These are phyloP conservation scores for Thermophis baileyi DNA, from an alignment of 2,113 vertebrate genomes.

Conservation along the genomic window DNA sequence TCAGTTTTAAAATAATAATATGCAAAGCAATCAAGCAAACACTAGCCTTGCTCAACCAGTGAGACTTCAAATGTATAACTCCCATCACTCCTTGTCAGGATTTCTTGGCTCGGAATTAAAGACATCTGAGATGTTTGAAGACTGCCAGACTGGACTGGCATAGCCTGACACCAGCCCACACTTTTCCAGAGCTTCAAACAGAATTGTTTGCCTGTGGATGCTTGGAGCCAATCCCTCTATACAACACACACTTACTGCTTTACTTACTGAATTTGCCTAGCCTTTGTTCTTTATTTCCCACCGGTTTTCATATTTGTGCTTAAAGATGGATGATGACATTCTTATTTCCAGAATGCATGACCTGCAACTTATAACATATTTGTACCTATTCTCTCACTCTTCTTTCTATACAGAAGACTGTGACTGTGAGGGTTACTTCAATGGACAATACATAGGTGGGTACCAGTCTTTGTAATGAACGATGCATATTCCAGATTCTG, in stretches of 20 bases:
- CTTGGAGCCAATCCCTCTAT: background rate
- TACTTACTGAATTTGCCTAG: background rate
- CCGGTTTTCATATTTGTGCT: background rate
- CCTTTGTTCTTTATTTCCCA: background rate
- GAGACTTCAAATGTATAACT: background rate
- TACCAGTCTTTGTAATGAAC: slow-evolving; percentile 25
- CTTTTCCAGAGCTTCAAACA: background rate
- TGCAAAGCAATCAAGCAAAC: background rate
- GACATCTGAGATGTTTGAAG: background rate
- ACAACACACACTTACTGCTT: background rate
- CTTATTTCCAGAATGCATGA: no score
- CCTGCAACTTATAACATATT: background rate
- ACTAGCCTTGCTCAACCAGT: background rate
- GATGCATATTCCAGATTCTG: background rate
- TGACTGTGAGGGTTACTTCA: slow-evolving; percentile 83
- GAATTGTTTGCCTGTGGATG: background rate
- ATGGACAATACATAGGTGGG: slow-evolving; percentile 89
- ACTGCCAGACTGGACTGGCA: background rate
- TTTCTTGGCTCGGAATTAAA: background rate
- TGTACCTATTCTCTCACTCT: background rate
- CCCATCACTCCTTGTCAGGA: background rate
- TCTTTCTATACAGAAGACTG: slow-evolving; percentile 80
- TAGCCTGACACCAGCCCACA: background rate
- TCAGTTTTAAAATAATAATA: background rate
- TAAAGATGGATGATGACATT: background rate